A percentile compares a stretch with the other conserved stretches of the same genome.
phyloP scores from a whole-genome alignment of 2,888 invertebrate genomes.

The Oxycera nigricornis region DNA sequence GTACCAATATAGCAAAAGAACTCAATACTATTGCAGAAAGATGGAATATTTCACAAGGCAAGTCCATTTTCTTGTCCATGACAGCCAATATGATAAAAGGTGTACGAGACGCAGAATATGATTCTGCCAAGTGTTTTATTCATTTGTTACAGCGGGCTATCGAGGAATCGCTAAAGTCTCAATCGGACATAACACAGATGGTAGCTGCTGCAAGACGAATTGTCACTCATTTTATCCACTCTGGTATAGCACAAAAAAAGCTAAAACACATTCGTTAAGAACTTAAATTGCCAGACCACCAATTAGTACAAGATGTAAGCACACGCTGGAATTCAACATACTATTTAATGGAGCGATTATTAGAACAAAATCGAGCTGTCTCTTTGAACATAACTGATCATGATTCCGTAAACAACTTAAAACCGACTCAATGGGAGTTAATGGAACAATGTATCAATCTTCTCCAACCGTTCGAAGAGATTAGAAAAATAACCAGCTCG shows the following conservation, averaged over 20 bases:
- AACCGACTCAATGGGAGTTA: not conserved
- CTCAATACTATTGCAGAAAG: not conserved
- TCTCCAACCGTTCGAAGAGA: not conserved
- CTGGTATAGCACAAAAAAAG: slow-evolving; percentile 49
- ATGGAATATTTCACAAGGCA: not conserved
- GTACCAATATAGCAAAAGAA: not conserved
- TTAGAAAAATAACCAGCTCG: slow-evolving; percentile 13
- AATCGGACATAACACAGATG: slow-evolving; percentile 45
- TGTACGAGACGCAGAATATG: slow-evolving; percentile 9
- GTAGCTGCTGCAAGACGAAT: slow-evolving; percentile 42
- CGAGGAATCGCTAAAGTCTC: slow-evolving; percentile 46
- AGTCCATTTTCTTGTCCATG: not conserved
- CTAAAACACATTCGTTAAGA: slow-evolving; percentile 47
- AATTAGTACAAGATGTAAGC: slow-evolving; percentile 42
- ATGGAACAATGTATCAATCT: not conserved
- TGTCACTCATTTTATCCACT: slow-evolving; percentile 50
- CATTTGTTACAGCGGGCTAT: slow-evolving; percentile 40
- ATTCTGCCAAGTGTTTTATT: slow-evolving; percentile 42
- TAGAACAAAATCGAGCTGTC: too few relatives aligned
- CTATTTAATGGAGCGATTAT: too few relatives aligned
- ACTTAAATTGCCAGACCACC: slow-evolving; percentile 48
- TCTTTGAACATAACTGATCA: slow-evolving; percentile 14
- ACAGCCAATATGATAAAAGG: not conserved
- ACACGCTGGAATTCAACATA: slow-evolving; percentile 43
- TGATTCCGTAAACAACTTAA: not conserved